A percentile compares a stretch with the other conserved stretches of the same genome.
Conservation (phyloP, 2,888 invertebrate genomes). For the Chrysolina oricalcia region DNA sequence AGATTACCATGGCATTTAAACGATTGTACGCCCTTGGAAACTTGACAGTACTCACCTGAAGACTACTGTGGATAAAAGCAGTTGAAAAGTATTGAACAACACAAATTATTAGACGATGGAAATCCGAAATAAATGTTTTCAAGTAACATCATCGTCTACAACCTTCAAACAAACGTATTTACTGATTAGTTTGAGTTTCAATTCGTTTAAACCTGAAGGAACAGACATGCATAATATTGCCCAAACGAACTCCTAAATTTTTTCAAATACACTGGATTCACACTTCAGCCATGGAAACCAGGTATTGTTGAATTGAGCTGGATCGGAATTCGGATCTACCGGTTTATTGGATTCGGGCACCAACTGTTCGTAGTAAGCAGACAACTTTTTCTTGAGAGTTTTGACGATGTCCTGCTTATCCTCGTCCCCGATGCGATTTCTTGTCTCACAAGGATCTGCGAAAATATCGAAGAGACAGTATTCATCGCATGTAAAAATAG, state of each 20-base stretch:
- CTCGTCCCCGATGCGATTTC: conserved; percentile 58
- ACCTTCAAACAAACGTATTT: too few species aligned
- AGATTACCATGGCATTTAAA: too few species aligned
- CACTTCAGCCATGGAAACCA: conserved; percentile 64
- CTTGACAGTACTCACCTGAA: too few species aligned
- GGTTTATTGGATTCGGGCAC: conserved; percentile 57
- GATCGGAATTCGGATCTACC: conserved; percentile 61
- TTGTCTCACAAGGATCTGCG: conserved; percentile 67
- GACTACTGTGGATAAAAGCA: too few species aligned
- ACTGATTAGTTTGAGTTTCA: too few species aligned
- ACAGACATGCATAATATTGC: too few species aligned
- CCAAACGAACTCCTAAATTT: not conserved
- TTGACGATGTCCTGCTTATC: conserved; percentile 49
- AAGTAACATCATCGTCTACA: too few species aligned
- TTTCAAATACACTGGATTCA: not conserved
- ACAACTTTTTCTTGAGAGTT: conserved; percentile 54
- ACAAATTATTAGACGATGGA: too few species aligned
- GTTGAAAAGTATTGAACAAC: too few species aligned
- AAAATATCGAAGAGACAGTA: conserved; percentile 65
- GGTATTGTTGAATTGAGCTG: conserved; percentile 61
- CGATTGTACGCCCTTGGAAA: too few species aligned
- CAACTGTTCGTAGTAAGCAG: conserved; percentile 50
- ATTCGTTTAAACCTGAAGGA: too few species aligned
- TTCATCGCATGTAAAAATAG: conserved; percentile 46
- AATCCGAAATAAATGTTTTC: too few species aligned